These are phyloP conservation scores for Papilio elwesi DNA, from an alignment of 2,888 invertebrate species.

Conservation along the genomic window DNA sequence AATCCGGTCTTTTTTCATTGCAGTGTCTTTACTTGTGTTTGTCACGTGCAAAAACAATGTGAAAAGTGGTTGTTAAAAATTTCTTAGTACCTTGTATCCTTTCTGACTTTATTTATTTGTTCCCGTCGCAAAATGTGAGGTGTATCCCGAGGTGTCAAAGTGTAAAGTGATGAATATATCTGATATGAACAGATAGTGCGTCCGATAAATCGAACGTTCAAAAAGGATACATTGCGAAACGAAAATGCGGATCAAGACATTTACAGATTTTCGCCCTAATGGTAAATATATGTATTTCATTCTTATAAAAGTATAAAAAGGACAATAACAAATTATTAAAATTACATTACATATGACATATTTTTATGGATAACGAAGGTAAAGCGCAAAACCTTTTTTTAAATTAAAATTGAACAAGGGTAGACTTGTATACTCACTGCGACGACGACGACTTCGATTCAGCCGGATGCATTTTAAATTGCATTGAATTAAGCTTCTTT, in stretches of 20 bases:
- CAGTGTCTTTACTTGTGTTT: slow-evolving; percentile 84
- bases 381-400: slow-evolving; percentile 13
- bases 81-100: slow-evolving; percentile 82
- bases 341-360: not conserved
- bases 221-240: slow-evolving; percentile 83
- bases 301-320: not conserved
- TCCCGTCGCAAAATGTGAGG: slow-evolving; percentile 76
- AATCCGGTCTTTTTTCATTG: slow-evolving; percentile 61
- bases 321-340: not conserved
- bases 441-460: slow-evolving; percentile 26
- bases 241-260: slow-evolving; percentile 83
- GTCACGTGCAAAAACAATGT: slow-evolving; percentile 83
- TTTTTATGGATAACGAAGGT: not conserved
- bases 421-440: slow-evolving; percentile 35
- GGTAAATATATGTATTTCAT: slow-evolving; percentile 64
- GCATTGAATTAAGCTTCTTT: slow-evolving; percentile 29
- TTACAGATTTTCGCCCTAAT: slow-evolving; percentile 80
- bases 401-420: slow-evolving; percentile 35
- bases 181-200: slow-evolving; percentile 66
- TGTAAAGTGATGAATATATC: slow-evolving; percentile 78
- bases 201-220: slow-evolving; percentile 69
- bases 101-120: slow-evolving; percentile 70
- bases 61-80: slow-evolving; percentile 84
- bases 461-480: slow-evolving; percentile 35
- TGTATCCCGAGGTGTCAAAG: slow-evolving; percentile 69